Percentiles rank a stretch among this genome's conserved stretches.
phyloP scores from a whole-genome alignment of 2,797 vertebrate genomes.

The Neosilurus mollespiculum region DNA sequence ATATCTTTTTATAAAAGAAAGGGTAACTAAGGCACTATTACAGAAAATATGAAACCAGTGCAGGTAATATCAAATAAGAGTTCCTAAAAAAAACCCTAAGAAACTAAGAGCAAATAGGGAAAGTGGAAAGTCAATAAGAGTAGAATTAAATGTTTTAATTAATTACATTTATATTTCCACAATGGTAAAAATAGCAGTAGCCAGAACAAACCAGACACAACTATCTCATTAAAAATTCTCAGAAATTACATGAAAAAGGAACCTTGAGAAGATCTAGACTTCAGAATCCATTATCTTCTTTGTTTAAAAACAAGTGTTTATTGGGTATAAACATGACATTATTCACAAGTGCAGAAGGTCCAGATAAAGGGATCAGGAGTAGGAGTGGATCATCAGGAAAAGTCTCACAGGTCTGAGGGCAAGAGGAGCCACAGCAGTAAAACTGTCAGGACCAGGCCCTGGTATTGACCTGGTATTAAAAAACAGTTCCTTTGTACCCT shows the following conservation, averaged over 20 bases:
- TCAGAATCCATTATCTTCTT: no score
- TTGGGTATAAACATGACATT: not conserved
- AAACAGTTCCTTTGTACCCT: not conserved
- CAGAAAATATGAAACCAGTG: not conserved
- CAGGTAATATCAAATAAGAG: not conserved
- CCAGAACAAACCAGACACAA: not conserved
- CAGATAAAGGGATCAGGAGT: not conserved
- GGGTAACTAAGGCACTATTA: not conserved
- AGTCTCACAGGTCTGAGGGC: not conserved
- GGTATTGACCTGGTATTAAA: not conserved
- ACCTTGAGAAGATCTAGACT: no score
- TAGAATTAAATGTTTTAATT: not conserved
- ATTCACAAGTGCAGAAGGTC: not conserved
- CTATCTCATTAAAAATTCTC: not conserved
- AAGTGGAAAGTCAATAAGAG: not conserved
- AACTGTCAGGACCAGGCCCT: not conserved
- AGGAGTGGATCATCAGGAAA: not conserved
- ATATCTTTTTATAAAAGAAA: no score
- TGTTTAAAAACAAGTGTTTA: not conserved
- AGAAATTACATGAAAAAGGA: no score
- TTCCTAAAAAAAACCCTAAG: not conserved
- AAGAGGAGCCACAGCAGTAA: not conserved
- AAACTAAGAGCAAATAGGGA: not conserved
- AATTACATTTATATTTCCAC: not conserved
- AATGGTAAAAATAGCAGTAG: not conserved